Evolutionary conservation across 2,888 invertebrate species (phyloP).

Genomic region (Ochropleura leucogaster): DNA sequence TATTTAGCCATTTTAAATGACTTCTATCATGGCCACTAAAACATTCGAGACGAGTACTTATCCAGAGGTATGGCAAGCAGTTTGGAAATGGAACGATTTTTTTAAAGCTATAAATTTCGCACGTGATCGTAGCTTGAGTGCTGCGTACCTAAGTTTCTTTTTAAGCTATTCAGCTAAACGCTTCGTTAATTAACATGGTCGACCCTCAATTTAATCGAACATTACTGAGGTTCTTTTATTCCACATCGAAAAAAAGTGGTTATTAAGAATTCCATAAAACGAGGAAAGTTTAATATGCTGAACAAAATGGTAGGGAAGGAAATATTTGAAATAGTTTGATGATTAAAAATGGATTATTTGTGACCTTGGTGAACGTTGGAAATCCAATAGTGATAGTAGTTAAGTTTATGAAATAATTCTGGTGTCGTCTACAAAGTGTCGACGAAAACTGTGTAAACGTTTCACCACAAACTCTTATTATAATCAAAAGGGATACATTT

Average conservation of each 20-base stretch:
- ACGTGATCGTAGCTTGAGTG: conserved; percentile 69
- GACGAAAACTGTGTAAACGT: background rate
- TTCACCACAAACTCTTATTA: background rate
- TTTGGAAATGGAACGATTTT: conserved; percentile 62
- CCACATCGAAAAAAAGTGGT: conserved; percentile 52
- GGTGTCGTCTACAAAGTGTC: background rate
- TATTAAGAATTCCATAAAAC: conserved; percentile 50
- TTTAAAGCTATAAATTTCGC: conserved; percentile 77
- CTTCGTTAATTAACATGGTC: conserved; percentile 71
- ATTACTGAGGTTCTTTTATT: conserved; percentile 68
- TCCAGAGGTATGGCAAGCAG: conserved; percentile 51
- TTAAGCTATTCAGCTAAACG: conserved; percentile 70
- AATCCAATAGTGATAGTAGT: background rate
- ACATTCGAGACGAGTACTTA: conserved; percentile 42
- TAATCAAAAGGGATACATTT: background rate
- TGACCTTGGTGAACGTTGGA: background rate
- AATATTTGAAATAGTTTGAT: conserved; percentile 49
- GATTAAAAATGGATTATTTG: conserved; percentile 35
- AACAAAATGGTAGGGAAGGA: conserved; percentile 19
- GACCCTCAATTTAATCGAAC: conserved; percentile 65
- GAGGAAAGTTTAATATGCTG: conserved; percentile 39
- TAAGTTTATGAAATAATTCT: background rate
- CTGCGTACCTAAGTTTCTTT: conserved; percentile 48
- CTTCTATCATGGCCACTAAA: conserved; percentile 42
- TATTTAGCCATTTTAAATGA: conserved; percentile 11